Evolutionary conservation across 2,113 vertebrate genomes (phyloP).

Genomic region (Neogale vison): DNA sequence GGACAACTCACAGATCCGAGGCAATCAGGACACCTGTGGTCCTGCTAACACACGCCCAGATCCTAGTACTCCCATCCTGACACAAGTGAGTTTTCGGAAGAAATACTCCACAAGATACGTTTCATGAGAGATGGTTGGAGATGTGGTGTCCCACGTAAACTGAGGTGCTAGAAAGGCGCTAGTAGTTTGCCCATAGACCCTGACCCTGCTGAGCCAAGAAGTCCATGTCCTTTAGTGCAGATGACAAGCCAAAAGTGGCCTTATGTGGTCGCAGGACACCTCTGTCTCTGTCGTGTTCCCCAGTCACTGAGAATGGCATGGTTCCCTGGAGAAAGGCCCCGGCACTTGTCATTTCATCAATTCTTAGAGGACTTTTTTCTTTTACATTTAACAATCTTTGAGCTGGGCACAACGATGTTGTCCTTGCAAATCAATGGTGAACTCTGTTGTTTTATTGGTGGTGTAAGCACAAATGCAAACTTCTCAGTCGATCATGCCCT

Average conservation of each 20-base stretch:
- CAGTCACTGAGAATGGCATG: no score
- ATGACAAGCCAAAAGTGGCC: no score
- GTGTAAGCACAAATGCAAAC: rapidly evolving
- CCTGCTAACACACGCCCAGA: background rate
- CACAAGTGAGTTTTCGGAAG: background rate
- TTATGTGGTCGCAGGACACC: rapidly evolving
- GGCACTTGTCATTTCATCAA: rapidly evolving
- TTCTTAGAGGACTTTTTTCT: background rate
- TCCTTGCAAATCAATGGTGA: rapidly evolving
- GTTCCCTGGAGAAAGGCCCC: background rate
- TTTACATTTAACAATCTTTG: background rate
- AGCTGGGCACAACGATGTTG: rapidly evolving
- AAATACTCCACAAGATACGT: rapidly evolving
- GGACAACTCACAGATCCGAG: background rate
- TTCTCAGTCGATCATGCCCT: background rate
- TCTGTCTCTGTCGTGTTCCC: background rate
- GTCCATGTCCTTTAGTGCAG: rapidly evolving
- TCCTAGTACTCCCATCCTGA: no score
- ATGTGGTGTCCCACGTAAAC: background rate
- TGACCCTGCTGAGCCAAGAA: rapidly evolving
- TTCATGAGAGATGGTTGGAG: background rate
- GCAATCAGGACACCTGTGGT: no score
- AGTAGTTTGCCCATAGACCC: background rate
- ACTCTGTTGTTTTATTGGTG: rapidly evolving
- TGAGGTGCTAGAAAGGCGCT: no score